A percentile compares a stretch with the other conserved stretches of the same genome.
These are phyloP conservation scores for Oxyura jamaicensis DNA, from an alignment of 2,113 vertebrate genomes.

Conservation along the genomic window DNA sequence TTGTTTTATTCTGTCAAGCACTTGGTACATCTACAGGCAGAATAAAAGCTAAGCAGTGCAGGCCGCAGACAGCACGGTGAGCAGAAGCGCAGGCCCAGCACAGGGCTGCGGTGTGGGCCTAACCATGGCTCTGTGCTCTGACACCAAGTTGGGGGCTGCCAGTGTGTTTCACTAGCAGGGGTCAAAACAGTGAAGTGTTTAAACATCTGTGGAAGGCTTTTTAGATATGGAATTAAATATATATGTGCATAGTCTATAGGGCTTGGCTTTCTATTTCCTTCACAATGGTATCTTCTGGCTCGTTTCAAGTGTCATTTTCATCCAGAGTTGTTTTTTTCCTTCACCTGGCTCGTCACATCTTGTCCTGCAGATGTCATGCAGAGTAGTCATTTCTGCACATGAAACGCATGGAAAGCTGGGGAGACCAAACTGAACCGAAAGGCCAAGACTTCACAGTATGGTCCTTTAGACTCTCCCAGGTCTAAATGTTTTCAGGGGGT, in stretches of 20 bases:
- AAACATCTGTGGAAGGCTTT: neutral
- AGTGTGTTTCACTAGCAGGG: neutral
- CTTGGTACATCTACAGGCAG: neutral
- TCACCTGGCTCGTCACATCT: neutral
- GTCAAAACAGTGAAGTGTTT: neutral
- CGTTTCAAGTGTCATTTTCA: neutral
- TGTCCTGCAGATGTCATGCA: neutral
- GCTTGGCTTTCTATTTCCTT: neutral
- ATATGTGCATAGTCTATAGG: neutral
- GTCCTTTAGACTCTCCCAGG: neutral
- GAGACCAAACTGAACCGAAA: neutral
- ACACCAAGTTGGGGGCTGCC: neutral
- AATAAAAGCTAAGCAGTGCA: neutral
- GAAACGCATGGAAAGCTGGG: neutral
- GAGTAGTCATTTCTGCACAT: neutral
- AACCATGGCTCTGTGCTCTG: neutral
- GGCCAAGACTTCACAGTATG: neutral
- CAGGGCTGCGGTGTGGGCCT: neutral
- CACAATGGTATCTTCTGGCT: neutral
- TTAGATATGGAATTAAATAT: neutral
- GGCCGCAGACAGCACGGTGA: neutral
- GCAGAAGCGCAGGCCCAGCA: neutral
- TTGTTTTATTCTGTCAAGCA: neutral
- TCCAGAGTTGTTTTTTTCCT: neutral
- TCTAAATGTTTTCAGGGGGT: neutral